Evolutionary conservation across 2,888 invertebrate genomes (phyloP).

Genomic region (Drosophila histrio): DNA sequence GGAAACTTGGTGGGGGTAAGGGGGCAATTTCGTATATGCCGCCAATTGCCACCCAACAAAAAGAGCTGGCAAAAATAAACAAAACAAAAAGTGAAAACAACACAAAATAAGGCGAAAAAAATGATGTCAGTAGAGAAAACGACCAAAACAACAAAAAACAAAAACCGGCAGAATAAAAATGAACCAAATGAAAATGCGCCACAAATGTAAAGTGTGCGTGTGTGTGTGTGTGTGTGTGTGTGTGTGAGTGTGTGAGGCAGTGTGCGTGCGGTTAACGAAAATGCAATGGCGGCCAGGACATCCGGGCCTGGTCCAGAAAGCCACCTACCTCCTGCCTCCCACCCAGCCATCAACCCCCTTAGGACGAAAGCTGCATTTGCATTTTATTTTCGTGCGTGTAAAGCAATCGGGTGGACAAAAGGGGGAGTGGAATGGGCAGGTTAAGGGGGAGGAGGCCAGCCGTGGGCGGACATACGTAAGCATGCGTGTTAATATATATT

Average conservation of each 20-base stretch:
- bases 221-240: not conserved
- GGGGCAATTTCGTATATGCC: too few relatives aligned
- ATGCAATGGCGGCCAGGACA: slow-evolving; percentile 71
- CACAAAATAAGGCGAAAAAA: slow-evolving; percentile 65
- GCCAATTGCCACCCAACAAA: slow-evolving; percentile 2
- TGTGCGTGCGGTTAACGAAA: slow-evolving; percentile 68
- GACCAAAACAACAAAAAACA: slow-evolving; percentile 66
- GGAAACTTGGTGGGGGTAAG: not conserved
- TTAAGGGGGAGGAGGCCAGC: not conserved
- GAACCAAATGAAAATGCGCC: slow-evolving; percentile 52
- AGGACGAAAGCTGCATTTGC: slow-evolving; percentile 58
- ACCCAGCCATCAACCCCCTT: not conserved
- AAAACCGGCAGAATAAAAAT: slow-evolving; percentile 50
- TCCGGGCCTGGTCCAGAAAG: slow-evolving; percentile 34
- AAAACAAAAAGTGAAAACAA: slow-evolving; percentile 78
- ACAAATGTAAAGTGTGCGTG: slow-evolving; percentile 4
- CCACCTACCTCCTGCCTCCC: not conserved
- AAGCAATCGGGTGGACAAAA: slow-evolving; percentile 57
- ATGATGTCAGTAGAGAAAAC: slow-evolving; percentile 79
- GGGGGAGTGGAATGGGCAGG: not conserved
- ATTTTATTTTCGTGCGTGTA: slow-evolving; percentile 78
- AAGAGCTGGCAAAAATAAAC: slow-evolving; percentile 58
- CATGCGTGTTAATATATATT: slow-evolving; percentile 13
- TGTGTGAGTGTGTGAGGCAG: not conserved
- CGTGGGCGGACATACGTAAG: not conserved